Conservation (phyloP, 2,888 invertebrate genomes). For the Didymodactylos carnosus region DNA sequence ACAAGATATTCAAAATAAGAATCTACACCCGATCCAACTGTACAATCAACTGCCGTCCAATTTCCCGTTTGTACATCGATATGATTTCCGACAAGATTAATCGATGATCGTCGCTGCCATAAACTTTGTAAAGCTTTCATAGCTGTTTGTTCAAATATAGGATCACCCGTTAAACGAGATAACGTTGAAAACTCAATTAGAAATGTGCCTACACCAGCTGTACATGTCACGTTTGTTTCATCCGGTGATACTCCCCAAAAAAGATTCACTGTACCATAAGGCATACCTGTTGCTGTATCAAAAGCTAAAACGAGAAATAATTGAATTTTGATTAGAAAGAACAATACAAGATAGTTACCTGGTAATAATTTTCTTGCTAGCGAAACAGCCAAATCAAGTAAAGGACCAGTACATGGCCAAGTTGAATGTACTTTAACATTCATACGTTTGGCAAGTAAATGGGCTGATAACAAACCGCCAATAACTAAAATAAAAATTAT, state of each 20-base stretch:
- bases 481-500: constrained; percentile 44
- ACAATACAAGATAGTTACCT: constrained; percentile 22
- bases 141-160: constrained; percentile 72
- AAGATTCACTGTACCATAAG: constrained; percentile 86
- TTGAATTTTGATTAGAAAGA: too few species aligned
- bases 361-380: constrained; percentile 73
- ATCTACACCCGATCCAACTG: constrained; percentile 72
- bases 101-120: constrained; percentile 61
- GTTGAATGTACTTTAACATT: constrained; percentile 40
- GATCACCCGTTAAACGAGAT: constrained; percentile 62
- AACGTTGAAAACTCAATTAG: constrained; percentile 85
- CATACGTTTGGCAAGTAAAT: constrained; percentile 65
- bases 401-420: constrained; percentile 91
- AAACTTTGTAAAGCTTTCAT: constrained; percentile 69
- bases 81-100: constrained; percentile 72
- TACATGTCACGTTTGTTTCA: constrained; percentile 88
- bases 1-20: constrained; percentile 95
- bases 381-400: constrained; percentile 74
- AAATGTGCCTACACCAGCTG: constrained; percentile 90
- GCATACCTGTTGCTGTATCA: too few species aligned
- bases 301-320: too few species aligned
- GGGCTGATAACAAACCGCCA: constrained; percentile 83
- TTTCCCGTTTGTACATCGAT: constrained; percentile 76
- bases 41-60: constrained; percentile 95
- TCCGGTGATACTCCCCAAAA: constrained; percentile 70